Conservation (phyloP, 2,113 vertebrate genomes). For the Raja brachyura region DNA sequence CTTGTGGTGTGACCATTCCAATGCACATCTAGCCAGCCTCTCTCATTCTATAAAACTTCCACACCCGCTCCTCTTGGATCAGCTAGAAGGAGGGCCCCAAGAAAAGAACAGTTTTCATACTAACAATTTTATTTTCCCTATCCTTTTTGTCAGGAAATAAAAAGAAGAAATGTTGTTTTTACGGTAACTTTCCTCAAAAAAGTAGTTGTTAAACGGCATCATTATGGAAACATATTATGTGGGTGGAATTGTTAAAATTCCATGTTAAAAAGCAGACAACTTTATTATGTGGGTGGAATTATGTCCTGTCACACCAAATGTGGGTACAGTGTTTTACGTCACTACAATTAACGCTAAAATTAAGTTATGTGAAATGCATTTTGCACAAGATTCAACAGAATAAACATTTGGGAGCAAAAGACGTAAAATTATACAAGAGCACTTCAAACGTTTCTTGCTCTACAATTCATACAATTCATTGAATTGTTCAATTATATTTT, state of each 20-base stretch:
- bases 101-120: neutral
- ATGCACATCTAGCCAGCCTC: too few relatives aligned
- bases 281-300: too few relatives aligned
- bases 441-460: neutral
- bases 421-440: neutral
- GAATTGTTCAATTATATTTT: neutral
- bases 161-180: neutral
- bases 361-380: neutral
- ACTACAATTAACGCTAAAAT: neutral
- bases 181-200: neutral
- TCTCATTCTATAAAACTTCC: neutral
- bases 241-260: too few relatives aligned
- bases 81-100: neutral
- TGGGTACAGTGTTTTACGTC: neutral
- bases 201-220: too few relatives aligned
- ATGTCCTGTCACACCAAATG: neutral
- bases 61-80: neutral
- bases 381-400: neutral
- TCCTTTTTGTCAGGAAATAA: neutral
- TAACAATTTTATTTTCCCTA: neutral
- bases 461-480: neutral
- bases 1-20: too few relatives aligned
- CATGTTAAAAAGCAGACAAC: too few relatives aligned
- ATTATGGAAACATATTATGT: too few relatives aligned
- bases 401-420: neutral